A percentile compares a stretch with the other conserved stretches of the same genome.
Conservation (phyloP, 2,797 vertebrate species). For the Sebastes variabilis region DNA sequence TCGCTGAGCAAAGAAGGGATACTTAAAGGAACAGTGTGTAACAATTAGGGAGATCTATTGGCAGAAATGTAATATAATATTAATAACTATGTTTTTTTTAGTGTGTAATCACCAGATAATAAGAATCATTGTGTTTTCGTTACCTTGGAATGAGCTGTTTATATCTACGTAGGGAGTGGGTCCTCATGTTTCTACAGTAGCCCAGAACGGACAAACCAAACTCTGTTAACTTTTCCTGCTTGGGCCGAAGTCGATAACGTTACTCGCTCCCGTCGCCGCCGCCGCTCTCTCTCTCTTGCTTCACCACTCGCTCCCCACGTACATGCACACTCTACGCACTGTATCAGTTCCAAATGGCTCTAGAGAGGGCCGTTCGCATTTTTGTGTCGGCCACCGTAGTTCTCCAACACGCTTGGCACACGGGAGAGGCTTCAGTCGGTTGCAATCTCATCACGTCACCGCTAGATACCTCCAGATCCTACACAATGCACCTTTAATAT, state of each 20-base stretch:
- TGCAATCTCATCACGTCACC: neutral
- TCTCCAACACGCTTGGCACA: no score
- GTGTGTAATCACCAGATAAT: rapidly evolving
- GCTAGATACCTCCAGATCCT: neutral
- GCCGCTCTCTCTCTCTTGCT: no score
- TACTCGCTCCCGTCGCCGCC: no score
- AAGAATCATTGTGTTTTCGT: no score
- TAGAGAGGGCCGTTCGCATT: neutral
- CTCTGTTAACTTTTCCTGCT: no score
- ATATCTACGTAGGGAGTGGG: no score
- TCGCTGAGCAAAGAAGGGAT: neutral
- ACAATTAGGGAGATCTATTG: rapidly evolving
- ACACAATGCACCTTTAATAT: neutral
- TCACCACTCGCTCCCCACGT: neutral
- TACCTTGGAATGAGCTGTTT: rapidly evolving
- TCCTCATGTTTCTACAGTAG: no score
- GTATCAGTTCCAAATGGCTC: neutral
- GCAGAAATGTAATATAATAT: no score
- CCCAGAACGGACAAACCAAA: no score
- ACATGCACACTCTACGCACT: neutral
- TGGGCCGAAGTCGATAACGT: no score
- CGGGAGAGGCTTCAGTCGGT: neutral
- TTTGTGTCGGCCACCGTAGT: neutral
- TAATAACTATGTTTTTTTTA: no score
- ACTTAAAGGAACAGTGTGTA: neutral